Percentiles rank a stretch among this genome's conserved stretches.
phyloP scores from a whole-genome alignment of 1,140 invertebrate species.

The Leptopilina clavipes region DNA sequence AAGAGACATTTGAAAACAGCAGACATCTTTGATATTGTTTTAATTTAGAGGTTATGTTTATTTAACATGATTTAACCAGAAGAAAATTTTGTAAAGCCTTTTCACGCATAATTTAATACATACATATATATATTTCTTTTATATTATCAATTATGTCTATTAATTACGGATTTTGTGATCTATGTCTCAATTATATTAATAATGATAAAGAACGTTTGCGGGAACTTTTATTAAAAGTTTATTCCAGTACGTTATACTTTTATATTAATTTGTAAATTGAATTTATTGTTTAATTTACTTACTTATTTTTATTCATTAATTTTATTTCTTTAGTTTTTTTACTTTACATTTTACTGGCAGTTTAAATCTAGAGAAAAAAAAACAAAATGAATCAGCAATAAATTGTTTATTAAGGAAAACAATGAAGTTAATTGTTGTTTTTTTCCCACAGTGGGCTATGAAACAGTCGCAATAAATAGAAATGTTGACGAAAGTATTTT shows the following conservation, averaged over 20 bases:
- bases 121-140: not conserved
- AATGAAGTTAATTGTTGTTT: conserved; percentile 5
- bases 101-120: no score
- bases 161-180: conserved; percentile 66
- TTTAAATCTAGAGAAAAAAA: no score
- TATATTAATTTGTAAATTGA: conserved; percentile 6
- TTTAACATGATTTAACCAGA: no score
- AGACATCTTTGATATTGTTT: no score
- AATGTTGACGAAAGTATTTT: conserved; percentile 69
- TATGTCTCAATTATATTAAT: conserved; percentile 59
- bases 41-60: no score
- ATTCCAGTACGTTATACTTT: conserved; percentile 56
- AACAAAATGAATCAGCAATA: no score
- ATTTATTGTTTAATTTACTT: no score
- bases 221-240: conserved; percentile 54
- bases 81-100: no score
- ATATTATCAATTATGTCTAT: conserved; percentile 31
- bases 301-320: not conserved
- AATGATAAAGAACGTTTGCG: conserved; percentile 46
- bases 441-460: conserved; percentile 67
- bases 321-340: conserved; percentile 20
- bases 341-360: not conserved
- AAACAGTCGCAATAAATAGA: conserved; percentile 72
- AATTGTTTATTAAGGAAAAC: no score
- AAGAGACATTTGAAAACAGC: no score